phyloP scores from a whole-genome alignment of 2,113 vertebrate genomes.

The Balaeniceps rex region DNA sequence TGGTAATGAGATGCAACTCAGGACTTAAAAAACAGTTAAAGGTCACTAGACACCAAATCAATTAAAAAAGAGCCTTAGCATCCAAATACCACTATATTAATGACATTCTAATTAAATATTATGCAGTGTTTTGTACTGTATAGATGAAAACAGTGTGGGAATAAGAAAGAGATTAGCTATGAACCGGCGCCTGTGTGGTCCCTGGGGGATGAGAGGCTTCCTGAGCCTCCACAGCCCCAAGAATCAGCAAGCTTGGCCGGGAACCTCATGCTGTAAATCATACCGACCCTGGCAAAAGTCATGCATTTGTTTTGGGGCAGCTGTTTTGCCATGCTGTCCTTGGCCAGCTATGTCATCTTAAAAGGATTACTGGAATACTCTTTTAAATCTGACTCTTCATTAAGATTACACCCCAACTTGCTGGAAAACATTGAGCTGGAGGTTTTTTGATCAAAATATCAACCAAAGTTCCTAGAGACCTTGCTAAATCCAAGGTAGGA shows the following conservation, averaged over 20 bases:
- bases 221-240: neutral
- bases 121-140: neutral
- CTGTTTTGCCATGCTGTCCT: neutral
- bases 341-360: neutral
- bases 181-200: fast-evolving
- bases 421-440: neutral
- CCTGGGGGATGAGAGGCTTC: neutral
- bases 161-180: neutral
- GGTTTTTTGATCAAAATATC: neutral
- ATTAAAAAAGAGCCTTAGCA: neutral
- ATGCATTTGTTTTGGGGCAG: neutral
- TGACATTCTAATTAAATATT: neutral
- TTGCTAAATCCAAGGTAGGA: neutral
- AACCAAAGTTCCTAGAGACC: neutral
- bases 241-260: neutral
- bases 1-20: neutral
- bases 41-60: neutral
- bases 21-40: neutral
- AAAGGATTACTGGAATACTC: neutral
- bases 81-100: neutral
- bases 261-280: neutral
- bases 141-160: neutral
- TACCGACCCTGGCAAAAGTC: neutral
- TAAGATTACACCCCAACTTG: neutral
- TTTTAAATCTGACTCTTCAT: neutral